Evolutionary conservation across 2,888 invertebrate genomes (phyloP).

Genomic region (Strigamia crassipes): DNA sequence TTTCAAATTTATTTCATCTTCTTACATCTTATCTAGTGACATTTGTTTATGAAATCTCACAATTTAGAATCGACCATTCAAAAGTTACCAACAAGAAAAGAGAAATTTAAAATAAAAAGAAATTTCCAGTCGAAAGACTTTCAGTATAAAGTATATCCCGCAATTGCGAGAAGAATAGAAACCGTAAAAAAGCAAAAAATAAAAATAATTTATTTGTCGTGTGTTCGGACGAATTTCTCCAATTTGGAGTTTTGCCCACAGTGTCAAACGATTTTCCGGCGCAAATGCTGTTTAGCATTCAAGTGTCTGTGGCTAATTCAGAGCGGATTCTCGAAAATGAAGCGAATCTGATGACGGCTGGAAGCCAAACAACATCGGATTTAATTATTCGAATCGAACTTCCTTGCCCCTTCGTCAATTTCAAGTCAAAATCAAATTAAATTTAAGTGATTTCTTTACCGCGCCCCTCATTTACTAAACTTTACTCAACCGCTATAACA

Average conservation of each 20-base stretch:
- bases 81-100: background rate
- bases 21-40: too few relatives aligned
- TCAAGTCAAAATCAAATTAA: background rate
- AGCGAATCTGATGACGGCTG: background rate
- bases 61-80: background rate
- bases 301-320: conserved; percentile 23
- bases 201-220: background rate
- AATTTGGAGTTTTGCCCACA: conserved; percentile 30
- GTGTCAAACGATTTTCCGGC: conserved; percentile 6
- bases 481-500: too few relatives aligned
- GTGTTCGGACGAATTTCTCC: conserved; percentile 5
- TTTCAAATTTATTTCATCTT: background rate
- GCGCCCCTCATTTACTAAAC: too few relatives aligned
- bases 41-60: background rate
- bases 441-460: background rate
- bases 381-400: background rate
- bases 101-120: background rate
- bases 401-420: background rate
- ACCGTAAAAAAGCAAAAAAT: background rate
- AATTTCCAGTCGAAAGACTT: background rate
- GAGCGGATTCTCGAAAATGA: background rate
- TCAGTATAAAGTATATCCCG: background rate
- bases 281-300: conserved; percentile 4
- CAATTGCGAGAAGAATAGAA: background rate
- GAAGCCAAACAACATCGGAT: background rate